Conservation (phyloP, 2,113 vertebrate genomes). For the Malurus elegans region DNA sequence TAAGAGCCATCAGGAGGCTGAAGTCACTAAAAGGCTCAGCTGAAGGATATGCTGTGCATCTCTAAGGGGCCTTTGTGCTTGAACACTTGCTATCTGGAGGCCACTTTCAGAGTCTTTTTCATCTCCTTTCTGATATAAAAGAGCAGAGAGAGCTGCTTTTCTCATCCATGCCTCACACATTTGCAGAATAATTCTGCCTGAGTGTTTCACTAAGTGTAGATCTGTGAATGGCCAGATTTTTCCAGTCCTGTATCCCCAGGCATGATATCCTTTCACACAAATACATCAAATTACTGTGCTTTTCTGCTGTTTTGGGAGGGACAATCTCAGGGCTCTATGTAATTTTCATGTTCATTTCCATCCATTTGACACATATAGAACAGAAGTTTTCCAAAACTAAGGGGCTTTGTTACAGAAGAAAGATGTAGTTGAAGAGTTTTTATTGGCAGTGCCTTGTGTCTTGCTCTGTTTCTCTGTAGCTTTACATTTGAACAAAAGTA, state of each 20-base stretch:
- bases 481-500: neutral
- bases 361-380: neutral
- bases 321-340: neutral
- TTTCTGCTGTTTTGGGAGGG: neutral
- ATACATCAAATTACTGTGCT: neutral
- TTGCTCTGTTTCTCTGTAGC: neutral
- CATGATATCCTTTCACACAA: neutral
- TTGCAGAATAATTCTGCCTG: neutral
- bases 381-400: neutral
- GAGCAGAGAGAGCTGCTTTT: neutral
- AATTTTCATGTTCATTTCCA: neutral
- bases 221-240: accelerated
- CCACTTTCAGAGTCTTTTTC: neutral
- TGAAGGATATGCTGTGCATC: neutral
- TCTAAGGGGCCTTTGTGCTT: neutral
- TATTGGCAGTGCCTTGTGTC: neutral
- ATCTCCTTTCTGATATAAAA: neutral
- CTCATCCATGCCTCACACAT: neutral
- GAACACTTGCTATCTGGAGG: neutral
- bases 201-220: neutral
- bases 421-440: neutral
- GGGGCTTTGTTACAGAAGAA: neutral
- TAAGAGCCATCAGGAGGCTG: neutral
- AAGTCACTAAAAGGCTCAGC: neutral
- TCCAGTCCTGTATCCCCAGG: neutral